Evolutionary conservation across 2,888 invertebrate species (phyloP).

Genomic region (Cryptocephalus primarius): DNA sequence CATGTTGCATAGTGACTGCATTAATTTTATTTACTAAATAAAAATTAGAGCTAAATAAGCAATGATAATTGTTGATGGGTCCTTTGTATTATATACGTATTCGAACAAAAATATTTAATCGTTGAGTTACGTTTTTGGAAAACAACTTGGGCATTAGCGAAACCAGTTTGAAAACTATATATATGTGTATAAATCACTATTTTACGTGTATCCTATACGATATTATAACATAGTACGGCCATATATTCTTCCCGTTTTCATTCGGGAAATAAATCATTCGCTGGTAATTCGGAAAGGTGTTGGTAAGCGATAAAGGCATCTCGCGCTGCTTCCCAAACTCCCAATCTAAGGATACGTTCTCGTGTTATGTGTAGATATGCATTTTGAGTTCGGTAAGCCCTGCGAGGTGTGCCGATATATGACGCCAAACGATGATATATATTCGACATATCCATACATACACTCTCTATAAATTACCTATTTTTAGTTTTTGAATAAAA

Average conservation of each 20-base stretch:
- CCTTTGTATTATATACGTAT: too few species aligned
- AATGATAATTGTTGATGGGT: too few species aligned
- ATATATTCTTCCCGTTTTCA: neutral
- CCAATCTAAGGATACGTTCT: neutral
- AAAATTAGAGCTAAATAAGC: too few species aligned
- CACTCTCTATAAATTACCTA: neutral
- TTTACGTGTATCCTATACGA: neutral
- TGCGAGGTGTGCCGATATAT: neutral
- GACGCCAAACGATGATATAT: neutral
- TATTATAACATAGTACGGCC: neutral
- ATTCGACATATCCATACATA: neutral
- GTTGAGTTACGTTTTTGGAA: too few species aligned
- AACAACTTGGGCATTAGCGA: too few species aligned
- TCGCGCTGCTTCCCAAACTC: neutral
- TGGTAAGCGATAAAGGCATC: neutral
- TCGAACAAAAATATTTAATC: too few species aligned
- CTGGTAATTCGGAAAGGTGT: neutral
- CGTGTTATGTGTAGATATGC: neutral
- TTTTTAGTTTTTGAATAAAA: too few species aligned
- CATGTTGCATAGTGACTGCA: too few species aligned
- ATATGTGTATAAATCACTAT: neutral
- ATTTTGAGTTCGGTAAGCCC: neutral
- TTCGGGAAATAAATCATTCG: neutral
- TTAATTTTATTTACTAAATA: too few species aligned
- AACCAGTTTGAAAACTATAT: neutral